These are phyloP conservation scores for Avahi laniger DNA, from an alignment of 2,797 vertebrate genomes.

Conservation along the genomic window DNA sequence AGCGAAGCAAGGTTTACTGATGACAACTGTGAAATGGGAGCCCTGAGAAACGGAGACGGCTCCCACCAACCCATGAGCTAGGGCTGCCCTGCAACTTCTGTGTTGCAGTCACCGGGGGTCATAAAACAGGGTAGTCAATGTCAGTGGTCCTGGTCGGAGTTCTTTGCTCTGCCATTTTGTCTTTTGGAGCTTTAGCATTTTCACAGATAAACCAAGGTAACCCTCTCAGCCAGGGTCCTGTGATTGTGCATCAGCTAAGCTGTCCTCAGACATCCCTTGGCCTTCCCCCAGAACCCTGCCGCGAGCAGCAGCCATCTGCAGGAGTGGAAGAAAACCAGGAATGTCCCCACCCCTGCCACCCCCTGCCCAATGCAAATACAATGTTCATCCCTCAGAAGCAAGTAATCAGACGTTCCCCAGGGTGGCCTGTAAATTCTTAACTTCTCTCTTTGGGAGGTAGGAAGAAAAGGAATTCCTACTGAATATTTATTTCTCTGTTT, in stretches of 20 bases:
- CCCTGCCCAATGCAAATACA: conserved; percentile 46
- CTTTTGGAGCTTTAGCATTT: not conserved
- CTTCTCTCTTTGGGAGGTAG: conserved; percentile 43
- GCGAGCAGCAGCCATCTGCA: not conserved
- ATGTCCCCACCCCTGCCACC: not conserved
- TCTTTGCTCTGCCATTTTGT: not conserved
- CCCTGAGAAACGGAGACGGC: not conserved
- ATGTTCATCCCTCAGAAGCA: conserved; percentile 20
- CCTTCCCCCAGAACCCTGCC: not conserved
- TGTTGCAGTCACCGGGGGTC: not conserved
- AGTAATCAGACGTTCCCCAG: conserved; percentile 62
- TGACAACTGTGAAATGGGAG: not conserved
- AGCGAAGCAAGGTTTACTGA: not conserved
- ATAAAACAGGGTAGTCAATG: not conserved
- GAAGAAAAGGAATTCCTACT: not conserved
- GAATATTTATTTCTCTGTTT: conserved; percentile 27
- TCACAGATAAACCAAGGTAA: not conserved
- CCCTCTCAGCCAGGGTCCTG: not conserved
- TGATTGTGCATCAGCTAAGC: not conserved
- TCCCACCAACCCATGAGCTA: fast-evolving
- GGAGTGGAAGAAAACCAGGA: not conserved
- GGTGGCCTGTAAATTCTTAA: conserved; percentile 58
- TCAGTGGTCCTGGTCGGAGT: not conserved
- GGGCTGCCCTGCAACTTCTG: not conserved
- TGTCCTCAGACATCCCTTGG: not conserved